A percentile compares a stretch with the other conserved stretches of the same genome.
These are phyloP conservation scores for Drymonia ruficornis DNA, from an alignment of 2,888 invertebrate species.

Conservation along the genomic window DNA sequence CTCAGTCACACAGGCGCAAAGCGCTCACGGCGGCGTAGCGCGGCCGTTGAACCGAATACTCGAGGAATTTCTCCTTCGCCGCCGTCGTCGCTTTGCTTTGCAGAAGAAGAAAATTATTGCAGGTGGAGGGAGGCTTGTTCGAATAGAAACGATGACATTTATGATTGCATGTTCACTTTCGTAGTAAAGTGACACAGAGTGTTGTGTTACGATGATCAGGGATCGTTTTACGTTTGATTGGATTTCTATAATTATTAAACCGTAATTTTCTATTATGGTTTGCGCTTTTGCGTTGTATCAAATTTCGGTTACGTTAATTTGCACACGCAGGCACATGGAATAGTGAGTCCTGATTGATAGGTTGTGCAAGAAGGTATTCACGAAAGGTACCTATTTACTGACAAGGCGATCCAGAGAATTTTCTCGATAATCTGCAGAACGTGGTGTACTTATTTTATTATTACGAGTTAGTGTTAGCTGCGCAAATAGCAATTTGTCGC, in stretches of 20 bases:
- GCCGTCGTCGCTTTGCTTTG: slow-evolving; percentile 66
- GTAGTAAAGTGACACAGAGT: neutral
- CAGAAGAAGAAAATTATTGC: slow-evolving; percentile 71
- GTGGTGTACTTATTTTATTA: slow-evolving; percentile 23
- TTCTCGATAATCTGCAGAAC: neutral
- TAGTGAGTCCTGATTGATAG: no score
- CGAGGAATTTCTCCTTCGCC: slow-evolving; percentile 81
- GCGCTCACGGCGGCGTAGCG: slow-evolving; percentile 68
- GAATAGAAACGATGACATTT: slow-evolving; percentile 26
- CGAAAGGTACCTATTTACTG: no score
- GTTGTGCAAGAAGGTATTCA: no score
- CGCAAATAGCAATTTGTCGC: slow-evolving; percentile 47
- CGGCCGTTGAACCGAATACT: slow-evolving; percentile 84
- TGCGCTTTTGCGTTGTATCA: neutral
- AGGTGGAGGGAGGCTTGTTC: slow-evolving; percentile 46
- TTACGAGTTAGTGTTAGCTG: slow-evolving; percentile 31
- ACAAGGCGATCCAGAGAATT: no score
- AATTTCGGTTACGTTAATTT: no score
- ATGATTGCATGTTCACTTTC: slow-evolving; percentile 7
- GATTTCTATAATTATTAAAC: neutral
- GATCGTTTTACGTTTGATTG: neutral
- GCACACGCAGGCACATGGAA: no score
- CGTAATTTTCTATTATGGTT: no score
- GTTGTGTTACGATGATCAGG: neutral
- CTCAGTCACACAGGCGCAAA: slow-evolving; percentile 65